Evolutionary conservation across 2,888 invertebrate species (phyloP).

Genomic region (Synanthedon tipuliformis): DNA sequence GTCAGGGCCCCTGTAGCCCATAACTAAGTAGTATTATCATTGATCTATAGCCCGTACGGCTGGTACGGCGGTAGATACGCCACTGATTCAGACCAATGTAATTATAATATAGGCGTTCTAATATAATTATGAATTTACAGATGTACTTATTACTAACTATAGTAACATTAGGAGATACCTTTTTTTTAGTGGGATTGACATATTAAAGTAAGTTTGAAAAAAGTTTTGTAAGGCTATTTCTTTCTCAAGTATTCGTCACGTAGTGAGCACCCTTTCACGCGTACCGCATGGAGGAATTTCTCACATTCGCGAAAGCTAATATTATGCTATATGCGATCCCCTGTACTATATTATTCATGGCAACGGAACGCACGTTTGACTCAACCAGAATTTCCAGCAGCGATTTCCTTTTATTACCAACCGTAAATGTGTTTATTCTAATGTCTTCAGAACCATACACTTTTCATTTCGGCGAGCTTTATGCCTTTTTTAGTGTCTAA

Average conservation of each 20-base stretch:
- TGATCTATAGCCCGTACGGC: too few species aligned
- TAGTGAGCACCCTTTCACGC: neutral
- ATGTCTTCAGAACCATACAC: slow-evolving; percentile 5
- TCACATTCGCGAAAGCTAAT: neutral
- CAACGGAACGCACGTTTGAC: slow-evolving; percentile 5
- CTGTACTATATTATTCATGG: slow-evolving; percentile 19
- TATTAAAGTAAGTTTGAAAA: too few species aligned
- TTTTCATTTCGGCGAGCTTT: slow-evolving; percentile 7
- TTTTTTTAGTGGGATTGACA: too few species aligned
- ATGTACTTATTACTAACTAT: too few species aligned
- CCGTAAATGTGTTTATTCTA: slow-evolving; percentile 22
- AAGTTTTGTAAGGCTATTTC: neutral
- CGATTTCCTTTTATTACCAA: slow-evolving; percentile 22
- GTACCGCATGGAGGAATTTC: neutral
- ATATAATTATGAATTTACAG: too few species aligned
- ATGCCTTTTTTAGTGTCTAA: slow-evolving; percentile 11
- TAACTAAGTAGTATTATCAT: too few species aligned
- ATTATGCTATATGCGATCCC: slow-evolving; percentile 1
- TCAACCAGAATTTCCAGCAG: slow-evolving; percentile 1
- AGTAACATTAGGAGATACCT: too few species aligned
- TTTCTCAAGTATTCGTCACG: neutral
- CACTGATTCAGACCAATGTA: too few species aligned
- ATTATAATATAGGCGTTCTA: too few species aligned
- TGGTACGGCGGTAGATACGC: too few species aligned
- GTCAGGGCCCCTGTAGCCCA: too few species aligned